These are phyloP conservation scores for Bursaphelenchus okinawaensis DNA, from an alignment of 2,888 invertebrate species.

Conservation along the genomic window DNA sequence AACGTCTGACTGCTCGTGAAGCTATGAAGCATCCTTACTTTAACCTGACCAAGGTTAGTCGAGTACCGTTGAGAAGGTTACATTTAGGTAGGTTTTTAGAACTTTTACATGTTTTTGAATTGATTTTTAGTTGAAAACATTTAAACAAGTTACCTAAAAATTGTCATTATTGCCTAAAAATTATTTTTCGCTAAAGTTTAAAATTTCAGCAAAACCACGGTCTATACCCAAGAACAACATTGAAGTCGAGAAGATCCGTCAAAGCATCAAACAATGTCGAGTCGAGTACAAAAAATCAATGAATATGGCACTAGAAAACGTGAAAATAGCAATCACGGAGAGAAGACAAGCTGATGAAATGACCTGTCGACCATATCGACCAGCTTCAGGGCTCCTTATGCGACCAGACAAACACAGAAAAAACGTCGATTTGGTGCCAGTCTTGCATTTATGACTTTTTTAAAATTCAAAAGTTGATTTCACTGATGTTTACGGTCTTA, in stretches of 20 bases:
- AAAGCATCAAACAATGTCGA: background rate
- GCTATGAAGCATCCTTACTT: slow-evolving; percentile 99
- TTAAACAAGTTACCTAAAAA: too few relatives aligned
- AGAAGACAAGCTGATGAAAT: background rate
- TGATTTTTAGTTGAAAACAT: too few relatives aligned
- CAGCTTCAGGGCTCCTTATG: background rate
- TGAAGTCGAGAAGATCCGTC: background rate
- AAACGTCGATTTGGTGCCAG: background rate
- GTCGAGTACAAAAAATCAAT: background rate
- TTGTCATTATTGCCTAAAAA: too few relatives aligned
- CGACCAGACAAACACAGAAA: background rate
- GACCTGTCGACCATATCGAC: background rate
- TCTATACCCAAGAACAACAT: too few relatives aligned
- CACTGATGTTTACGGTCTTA: too few relatives aligned
- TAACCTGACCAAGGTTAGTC: too few relatives aligned
- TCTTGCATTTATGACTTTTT: too few relatives aligned
- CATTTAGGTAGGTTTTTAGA: too few relatives aligned
- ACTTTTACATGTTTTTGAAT: too few relatives aligned
- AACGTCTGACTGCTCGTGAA: slow-evolving; percentile 84
- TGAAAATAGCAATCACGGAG: background rate
- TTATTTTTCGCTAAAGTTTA: slow-evolving; percentile 59
- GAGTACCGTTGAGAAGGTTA: too few relatives aligned
- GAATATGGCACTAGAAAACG: background rate
- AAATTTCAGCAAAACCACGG: slow-evolving; percentile 61
- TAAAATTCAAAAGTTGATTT: too few relatives aligned